Evolutionary conservation across 2,888 invertebrate genomes (phyloP).

Genomic region (Xylota segnis): DNA sequence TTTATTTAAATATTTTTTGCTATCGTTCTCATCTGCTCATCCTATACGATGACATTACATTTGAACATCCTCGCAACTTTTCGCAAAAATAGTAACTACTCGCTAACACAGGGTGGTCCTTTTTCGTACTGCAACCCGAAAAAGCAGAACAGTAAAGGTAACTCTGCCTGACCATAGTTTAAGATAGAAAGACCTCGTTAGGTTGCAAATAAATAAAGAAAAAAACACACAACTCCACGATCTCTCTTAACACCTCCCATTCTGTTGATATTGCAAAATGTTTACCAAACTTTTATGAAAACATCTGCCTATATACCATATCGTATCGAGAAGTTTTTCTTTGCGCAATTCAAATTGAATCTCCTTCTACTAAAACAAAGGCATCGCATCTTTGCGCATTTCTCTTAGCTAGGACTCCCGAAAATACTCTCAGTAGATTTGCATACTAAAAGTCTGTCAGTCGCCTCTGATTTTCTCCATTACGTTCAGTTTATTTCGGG

Average conservation of each 20-base stretch:
- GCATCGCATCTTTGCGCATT: conserved; percentile 61
- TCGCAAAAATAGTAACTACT: no score
- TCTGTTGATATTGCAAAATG: conserved; percentile 5
- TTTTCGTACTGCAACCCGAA: no score
- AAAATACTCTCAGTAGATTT: conserved; percentile 49
- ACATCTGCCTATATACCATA: conserved; percentile 9
- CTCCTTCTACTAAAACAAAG: conserved; percentile 24
- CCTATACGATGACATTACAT: no score
- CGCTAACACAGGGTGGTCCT: no score
- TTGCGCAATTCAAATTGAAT: conserved; percentile 54
- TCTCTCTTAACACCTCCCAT: background rate
- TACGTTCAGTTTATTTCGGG: conserved; percentile 72
- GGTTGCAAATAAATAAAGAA: background rate
- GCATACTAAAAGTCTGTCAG: conserved; percentile 53
- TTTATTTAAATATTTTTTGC: no score
- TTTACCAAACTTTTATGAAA: background rate
- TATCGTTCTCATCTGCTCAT: no score
- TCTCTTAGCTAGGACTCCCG: conserved; percentile 58
- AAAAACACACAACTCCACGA: background rate
- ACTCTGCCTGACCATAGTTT: no score
- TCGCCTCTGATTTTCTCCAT: conserved; percentile 58
- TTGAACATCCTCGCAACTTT: no score
- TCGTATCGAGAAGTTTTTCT: conserved; percentile 11
- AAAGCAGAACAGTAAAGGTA: no score
- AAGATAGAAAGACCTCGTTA: no score